These are phyloP conservation scores for Pollenia amentaria DNA, from an alignment of 2,888 invertebrate species.

Conservation along the genomic window DNA sequence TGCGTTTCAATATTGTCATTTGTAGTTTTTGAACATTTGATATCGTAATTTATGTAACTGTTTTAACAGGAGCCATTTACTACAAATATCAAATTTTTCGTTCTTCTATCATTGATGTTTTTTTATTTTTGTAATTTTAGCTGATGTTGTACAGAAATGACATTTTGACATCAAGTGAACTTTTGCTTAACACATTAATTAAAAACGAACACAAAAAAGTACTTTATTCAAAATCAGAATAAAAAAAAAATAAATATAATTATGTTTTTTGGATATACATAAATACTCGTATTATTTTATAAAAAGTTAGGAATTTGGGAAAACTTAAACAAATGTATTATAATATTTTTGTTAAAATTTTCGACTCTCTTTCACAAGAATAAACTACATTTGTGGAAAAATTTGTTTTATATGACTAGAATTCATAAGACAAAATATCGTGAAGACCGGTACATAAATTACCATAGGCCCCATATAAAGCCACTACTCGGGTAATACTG, in stretches of 20 bases:
- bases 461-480: no score
- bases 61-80: conserved; percentile 45
- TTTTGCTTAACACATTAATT: conserved; percentile 50
- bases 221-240: neutral
- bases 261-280: no score
- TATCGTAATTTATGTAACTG: conserved; percentile 45
- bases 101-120: conserved; percentile 6
- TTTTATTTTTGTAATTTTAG: conserved; percentile 12
- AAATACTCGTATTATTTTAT: no score
- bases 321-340: no score
- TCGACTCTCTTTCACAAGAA: no score
- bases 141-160: conserved; percentile 14
- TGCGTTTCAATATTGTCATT: conserved; percentile 23
- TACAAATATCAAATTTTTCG: conserved; percentile 21
- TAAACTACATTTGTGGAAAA: no score
- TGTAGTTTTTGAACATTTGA: conserved; percentile 46
- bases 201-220: conserved; percentile 13
- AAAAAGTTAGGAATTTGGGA: no score
- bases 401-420: no score
- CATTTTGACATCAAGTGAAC: conserved; percentile 55
- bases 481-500: no score
- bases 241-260: neutral
- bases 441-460: no score
- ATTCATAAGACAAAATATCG: no score
- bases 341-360: no score